A percentile compares a stretch with the other conserved stretches of the same genome.
These are phyloP conservation scores for Zootoca vivipara DNA, from an alignment of 2,113 vertebrate genomes.

Conservation along the genomic window DNA sequence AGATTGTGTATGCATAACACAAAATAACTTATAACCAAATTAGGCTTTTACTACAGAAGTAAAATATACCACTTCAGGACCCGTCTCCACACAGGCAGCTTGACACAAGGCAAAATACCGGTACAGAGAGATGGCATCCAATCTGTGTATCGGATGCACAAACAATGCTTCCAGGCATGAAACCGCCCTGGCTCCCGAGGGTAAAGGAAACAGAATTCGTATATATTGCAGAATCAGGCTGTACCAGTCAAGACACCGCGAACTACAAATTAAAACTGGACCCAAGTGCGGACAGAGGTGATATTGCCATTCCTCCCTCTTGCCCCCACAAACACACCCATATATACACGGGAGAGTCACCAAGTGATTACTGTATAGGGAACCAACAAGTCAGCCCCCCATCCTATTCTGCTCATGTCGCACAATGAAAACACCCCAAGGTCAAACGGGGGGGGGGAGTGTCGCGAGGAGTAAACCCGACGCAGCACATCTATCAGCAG, in stretches of 20 bases:
- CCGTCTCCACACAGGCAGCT: neutral
- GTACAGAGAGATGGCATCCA: neutral
- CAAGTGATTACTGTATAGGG: too few relatives aligned
- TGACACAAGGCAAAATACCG: neutral
- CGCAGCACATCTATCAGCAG: neutral
- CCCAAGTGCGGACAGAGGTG: neutral
- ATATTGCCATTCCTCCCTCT: neutral
- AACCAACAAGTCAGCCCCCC: neutral
- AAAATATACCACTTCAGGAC: neutral
- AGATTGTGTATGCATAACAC: neutral
- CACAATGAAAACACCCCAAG: too few relatives aligned
- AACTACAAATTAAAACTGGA: neutral
- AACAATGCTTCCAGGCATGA: neutral
- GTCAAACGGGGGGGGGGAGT: neutral
- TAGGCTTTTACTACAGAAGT: neutral
- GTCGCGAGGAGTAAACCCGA: neutral
- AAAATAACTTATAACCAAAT: neutral
- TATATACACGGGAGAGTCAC: neutral
- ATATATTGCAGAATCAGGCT: conserved; percentile 15
- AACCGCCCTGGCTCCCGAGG: neutral
- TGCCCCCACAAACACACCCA: neutral
- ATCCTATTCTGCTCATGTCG: too few relatives aligned
- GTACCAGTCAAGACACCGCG: neutral
- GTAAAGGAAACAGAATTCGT: neutral
- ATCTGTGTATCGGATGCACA: neutral